A percentile compares a stretch with the other conserved stretches of the same genome.
phyloP scores from a whole-genome alignment of 2,888 invertebrate species.

The Caenorhabditis imperialis region DNA sequence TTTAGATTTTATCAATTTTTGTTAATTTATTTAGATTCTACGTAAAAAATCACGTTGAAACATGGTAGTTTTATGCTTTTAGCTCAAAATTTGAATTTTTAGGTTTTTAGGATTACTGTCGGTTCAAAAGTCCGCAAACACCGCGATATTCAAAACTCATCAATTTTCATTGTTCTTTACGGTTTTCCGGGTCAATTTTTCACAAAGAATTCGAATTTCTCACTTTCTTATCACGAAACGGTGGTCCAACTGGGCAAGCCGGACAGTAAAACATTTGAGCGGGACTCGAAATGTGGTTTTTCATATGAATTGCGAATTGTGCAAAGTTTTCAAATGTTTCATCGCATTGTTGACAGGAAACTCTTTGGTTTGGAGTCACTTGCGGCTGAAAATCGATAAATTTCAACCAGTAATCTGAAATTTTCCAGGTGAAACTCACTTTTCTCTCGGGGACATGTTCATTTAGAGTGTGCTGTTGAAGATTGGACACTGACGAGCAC shows the following conservation, averaged over 20 bases:
- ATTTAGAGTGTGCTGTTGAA: slow-evolving; percentile 38
- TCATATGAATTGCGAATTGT: slow-evolving; percentile 59
- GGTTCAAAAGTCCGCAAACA: neutral
- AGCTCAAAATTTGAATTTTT: neutral
- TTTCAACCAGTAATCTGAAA: too few species aligned
- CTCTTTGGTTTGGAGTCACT: slow-evolving; percentile 14
- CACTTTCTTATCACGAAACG: slow-evolving; percentile 34
- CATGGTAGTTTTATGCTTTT: neutral
- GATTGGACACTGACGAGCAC: slow-evolving; percentile 33
- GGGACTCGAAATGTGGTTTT: slow-evolving; percentile 29
- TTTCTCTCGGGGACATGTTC: slow-evolving; percentile 33
- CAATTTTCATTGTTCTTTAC: too few species aligned
- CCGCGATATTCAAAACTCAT: neutral
- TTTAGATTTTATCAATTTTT: neutral
- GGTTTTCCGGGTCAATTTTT: neutral
- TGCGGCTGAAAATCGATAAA: too few species aligned
- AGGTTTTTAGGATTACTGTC: neutral
- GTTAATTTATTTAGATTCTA: neutral
- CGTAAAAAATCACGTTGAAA: neutral
- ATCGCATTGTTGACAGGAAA: slow-evolving; percentile 61
- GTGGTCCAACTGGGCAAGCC: slow-evolving; percentile 4
- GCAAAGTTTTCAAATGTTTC: slow-evolving; percentile 51
- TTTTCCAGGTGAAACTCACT: too few species aligned
- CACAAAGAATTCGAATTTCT: neutral
- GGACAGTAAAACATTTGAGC: slow-evolving; percentile 20